Evolutionary conservation across 2,797 vertebrate species (phyloP), one percentile per base, ranked within the genome.

Genomic region (Clarias platycephalus): DNA sequence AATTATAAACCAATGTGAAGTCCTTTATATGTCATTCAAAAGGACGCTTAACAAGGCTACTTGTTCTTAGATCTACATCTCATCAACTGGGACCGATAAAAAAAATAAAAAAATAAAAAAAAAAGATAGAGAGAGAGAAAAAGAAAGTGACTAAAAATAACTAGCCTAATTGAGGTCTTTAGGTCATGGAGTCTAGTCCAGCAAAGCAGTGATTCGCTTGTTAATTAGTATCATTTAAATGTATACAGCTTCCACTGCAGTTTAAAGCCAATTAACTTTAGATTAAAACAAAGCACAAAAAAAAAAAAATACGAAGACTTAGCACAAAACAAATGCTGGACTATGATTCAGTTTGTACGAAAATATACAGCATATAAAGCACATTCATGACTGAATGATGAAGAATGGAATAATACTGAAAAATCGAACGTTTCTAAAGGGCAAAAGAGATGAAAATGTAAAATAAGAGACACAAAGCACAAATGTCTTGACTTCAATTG

Each of bases 401-500:
- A 49, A 37, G 63, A 68, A 57, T 16, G 28, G 49, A 49, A 53
- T 53, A 10, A 70, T 26, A 57, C 31, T 28, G 15, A 15, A 79
- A 70, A 84, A 28, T 18, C 18, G 7, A n/a, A 89, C 24, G 62
- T n/a, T 62, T 70, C 9, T 82, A 75, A 68, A 83, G 58, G 72
- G 20, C 78, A 55, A 55, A 80, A 22, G 62, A 53, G 8, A 68
- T 63, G 57, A 68, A 77, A 55, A 83, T 76, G 63, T 16, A 53
- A 28, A 79, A 80, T 28, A 44, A 68, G 72, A 28, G 31, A 77
- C 72, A 79, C 75, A 66, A 60, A 80, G 80, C 22, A 37, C 44
- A 55, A 74, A 67, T 95, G 95, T 95, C 95, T 94, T 95, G 95
- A 97, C 96, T 97, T 97, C 96, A 97, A 97, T 96, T 98, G 97